These are phyloP conservation scores for Centropus bengalensis DNA, from an alignment of 2,113 vertebrate species.

Conservation along the genomic window DNA sequence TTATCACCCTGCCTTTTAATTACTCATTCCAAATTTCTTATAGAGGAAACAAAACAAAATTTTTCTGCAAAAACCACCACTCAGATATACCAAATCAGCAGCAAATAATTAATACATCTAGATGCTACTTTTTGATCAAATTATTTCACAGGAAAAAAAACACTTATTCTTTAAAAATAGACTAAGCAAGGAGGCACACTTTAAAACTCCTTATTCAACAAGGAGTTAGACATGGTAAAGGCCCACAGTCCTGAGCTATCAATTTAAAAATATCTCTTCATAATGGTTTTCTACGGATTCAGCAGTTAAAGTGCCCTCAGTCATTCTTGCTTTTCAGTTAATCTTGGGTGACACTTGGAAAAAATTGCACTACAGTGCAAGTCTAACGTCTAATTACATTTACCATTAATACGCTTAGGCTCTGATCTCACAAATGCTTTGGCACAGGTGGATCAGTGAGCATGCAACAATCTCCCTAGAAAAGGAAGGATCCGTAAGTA, in stretches of 20 bases:
- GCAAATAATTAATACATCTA: not conserved
- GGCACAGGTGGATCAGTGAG: not conserved
- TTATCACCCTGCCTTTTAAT: not conserved
- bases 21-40: not conserved
- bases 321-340: slow-evolving; percentile 8
- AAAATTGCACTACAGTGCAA: not conserved
- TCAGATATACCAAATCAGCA: not conserved
- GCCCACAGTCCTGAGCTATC: not conserved
- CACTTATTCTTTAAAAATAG: not conserved
- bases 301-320: not conserved
- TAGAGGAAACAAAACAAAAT: not conserved
- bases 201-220: not conserved
- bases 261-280: not conserved
- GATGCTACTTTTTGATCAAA: not conserved
- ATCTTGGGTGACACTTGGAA: slow-evolving; percentile 1
- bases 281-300: not conserved
- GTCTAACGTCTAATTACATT: slow-evolving; percentile 31
- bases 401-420: slow-evolving; percentile 47
- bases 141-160: not conserved
- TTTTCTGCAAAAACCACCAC: not conserved
- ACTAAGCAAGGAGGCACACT: not conserved
- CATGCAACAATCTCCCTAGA: not conserved
- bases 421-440: slow-evolving; percentile 15
- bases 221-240: not conserved
- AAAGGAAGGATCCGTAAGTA: not conserved